Conservation (phyloP, 2,888 invertebrate genomes). For the Ecliptopera silaceata region DNA sequence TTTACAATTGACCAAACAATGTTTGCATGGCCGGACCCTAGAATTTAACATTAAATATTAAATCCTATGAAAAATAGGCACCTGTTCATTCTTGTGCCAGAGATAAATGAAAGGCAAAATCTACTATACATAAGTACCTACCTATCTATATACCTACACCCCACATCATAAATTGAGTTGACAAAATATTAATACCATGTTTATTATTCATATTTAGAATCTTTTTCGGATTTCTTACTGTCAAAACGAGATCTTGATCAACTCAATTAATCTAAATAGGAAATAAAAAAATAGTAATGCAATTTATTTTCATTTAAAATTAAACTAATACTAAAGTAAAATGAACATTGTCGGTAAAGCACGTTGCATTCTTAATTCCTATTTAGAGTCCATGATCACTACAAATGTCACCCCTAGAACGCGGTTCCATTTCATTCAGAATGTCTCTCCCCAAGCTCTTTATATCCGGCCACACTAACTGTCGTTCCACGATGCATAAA, state of each 20-base stretch:
- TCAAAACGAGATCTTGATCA: background rate
- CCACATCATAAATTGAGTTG: slow-evolving; percentile 2
- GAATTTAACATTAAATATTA: slow-evolving; percentile 41
- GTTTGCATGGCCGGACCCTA: slow-evolving; percentile 58
- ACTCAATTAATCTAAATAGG: background rate
- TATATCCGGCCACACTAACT: slow-evolving; percentile 58
- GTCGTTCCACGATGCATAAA: slow-evolving; percentile 59
- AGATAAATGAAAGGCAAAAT: slow-evolving; percentile 23
- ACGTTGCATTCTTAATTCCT: slow-evolving; percentile 8
- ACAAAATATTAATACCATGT: background rate
- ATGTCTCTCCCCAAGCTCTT: slow-evolving; percentile 36
- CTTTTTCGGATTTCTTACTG: background rate
- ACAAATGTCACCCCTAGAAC: slow-evolving; percentile 35
- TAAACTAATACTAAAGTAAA: slow-evolving; percentile 2
- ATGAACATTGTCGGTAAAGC: background rate
- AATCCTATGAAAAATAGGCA: slow-evolving; percentile 32
- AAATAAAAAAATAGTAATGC: slow-evolving; percentile 4
- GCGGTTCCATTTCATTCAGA: slow-evolving; percentile 30
- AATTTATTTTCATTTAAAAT: slow-evolving; percentile 1
- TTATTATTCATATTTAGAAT: background rate
- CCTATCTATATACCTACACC: background rate
- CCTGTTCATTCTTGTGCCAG: slow-evolving; percentile 26
- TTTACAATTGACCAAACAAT: slow-evolving; percentile 78
- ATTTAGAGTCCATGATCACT: slow-evolving; percentile 15
- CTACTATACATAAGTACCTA: slow-evolving; percentile 5